Evolutionary conservation across 2,888 invertebrate species (phyloP).

Genomic region (Anthophora plumipes): DNA sequence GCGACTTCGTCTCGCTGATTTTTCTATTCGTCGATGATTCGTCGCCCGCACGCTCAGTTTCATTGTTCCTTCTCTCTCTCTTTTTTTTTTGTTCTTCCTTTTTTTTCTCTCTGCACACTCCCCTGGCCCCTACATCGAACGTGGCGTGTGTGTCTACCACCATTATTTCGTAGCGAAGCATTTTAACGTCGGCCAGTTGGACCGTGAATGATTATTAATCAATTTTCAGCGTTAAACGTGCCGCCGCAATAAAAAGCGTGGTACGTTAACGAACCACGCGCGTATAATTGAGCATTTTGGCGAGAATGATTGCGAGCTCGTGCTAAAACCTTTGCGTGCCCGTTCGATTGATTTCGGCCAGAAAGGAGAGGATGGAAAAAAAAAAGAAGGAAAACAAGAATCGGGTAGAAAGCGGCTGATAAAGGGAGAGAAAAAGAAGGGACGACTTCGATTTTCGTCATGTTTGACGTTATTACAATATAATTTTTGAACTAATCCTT

Average conservation of each 20-base stretch:
- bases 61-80: conserved; percentile 49
- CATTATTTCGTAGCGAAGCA: conserved; percentile 65
- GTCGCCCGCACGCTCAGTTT: conserved; percentile 32
- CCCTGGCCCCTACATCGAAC: conserved; percentile 22
- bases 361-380: conserved; percentile 23
- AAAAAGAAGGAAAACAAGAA: no score
- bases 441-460: no score
- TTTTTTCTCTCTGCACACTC: conserved; percentile 11
- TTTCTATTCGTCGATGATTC: conserved; percentile 60
- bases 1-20: conserved; percentile 37
- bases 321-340: conserved; percentile 68
- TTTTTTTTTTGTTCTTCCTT: conserved; percentile 39
- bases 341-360: conserved; percentile 65
- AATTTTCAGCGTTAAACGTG: conserved; percentile 75
- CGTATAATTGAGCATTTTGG: conserved; percentile 75
- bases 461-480: no score
- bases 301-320: conserved; percentile 71
- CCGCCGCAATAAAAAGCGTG: conserved; percentile 73
- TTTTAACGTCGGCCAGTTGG: conserved; percentile 71
- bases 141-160: conserved; percentile 41
- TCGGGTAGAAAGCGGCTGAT: not conserved
- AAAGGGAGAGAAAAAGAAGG: not conserved
- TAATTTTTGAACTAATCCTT: no score
- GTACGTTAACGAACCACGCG: conserved; percentile 74
- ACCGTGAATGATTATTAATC: conserved; percentile 78